Evolutionary conservation across 1,140 invertebrate genomes (phyloP).

Genomic region (Vanessa tameamea): DNA sequence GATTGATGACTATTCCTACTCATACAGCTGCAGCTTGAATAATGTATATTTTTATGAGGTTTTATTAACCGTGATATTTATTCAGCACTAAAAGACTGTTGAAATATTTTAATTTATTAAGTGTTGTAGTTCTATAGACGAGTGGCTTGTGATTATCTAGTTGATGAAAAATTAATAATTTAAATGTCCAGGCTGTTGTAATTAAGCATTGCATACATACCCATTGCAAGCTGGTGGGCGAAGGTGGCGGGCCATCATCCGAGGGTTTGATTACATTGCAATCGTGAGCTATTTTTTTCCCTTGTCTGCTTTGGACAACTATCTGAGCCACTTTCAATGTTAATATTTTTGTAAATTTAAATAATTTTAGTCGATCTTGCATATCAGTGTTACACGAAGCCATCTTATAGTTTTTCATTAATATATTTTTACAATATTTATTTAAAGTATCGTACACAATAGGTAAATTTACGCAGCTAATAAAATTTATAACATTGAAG

Average conservation of each 20-base stretch:
- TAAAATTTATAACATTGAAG: background rate
- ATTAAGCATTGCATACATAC: slow-evolving; percentile 44
- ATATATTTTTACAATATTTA: background rate
- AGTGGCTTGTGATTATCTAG: no score
- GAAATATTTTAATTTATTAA: no score
- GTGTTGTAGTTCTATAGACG: no score
- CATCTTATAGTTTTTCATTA: slow-evolving; percentile 45
- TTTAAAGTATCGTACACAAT: background rate
- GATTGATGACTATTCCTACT: no score
- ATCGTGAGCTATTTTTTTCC: slow-evolving; percentile 67
- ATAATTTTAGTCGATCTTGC: slow-evolving; percentile 61
- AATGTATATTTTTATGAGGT: no score
- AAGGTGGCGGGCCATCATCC: slow-evolving; percentile 52
- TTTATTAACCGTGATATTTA: no score
- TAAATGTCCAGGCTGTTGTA: background rate
- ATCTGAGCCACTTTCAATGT: slow-evolving; percentile 72
- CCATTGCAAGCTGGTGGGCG: slow-evolving; percentile 62
- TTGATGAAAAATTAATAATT: no score
- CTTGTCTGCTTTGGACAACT: slow-evolving; percentile 72
- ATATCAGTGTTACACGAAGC: slow-evolving; percentile 54
- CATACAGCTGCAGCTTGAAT: no score
- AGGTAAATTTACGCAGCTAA: slow-evolving; percentile 5
- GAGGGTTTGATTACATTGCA: slow-evolving; percentile 48
- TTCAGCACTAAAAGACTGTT: no score
- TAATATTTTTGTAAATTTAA: slow-evolving; percentile 71